A percentile compares a stretch with the other conserved stretches of the same genome.
phyloP scores from a whole-genome alignment of 2,113 vertebrate species.

The Ophthalmolycus amberensis region DNA sequence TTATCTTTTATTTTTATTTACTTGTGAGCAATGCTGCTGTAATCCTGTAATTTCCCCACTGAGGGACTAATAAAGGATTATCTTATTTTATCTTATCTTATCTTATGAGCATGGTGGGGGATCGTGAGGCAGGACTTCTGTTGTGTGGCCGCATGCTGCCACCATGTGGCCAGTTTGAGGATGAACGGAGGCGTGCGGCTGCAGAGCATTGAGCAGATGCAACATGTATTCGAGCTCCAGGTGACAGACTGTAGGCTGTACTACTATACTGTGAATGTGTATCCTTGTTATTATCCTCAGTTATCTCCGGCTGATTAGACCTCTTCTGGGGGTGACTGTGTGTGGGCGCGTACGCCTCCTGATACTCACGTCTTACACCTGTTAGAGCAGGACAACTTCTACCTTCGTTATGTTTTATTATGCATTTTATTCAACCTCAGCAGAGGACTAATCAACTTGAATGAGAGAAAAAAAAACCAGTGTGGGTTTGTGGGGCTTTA shows the following conservation, averaged over 20 bases:
- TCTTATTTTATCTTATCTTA: no score
- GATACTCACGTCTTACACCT: not conserved
- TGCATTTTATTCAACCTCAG: not conserved
- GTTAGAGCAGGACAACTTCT: not conserved
- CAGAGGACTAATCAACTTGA: not conserved
- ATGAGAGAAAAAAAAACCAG: not conserved
- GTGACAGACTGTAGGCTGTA: not conserved
- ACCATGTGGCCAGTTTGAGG: slow-evolving; percentile 58
- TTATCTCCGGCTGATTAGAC: not conserved
- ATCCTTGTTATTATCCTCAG: not conserved
- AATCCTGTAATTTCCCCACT: no score
- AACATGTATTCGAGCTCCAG: not conserved
- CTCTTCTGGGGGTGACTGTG: not conserved
- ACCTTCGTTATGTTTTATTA: not conserved
- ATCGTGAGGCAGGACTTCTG: not conserved
- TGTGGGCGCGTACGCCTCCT: not conserved
- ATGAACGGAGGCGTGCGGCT: not conserved
- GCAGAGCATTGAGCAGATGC: not conserved
- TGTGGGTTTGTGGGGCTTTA: not conserved
- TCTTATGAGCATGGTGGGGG: not conserved
- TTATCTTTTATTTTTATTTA: no score
- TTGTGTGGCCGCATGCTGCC: slow-evolving; percentile 62
- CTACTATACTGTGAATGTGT: not conserved
- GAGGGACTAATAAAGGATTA: no score
- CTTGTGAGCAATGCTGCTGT: no score